Conservation (phyloP, 2,888 invertebrate genomes). For the Heliconius ismenius region DNA sequence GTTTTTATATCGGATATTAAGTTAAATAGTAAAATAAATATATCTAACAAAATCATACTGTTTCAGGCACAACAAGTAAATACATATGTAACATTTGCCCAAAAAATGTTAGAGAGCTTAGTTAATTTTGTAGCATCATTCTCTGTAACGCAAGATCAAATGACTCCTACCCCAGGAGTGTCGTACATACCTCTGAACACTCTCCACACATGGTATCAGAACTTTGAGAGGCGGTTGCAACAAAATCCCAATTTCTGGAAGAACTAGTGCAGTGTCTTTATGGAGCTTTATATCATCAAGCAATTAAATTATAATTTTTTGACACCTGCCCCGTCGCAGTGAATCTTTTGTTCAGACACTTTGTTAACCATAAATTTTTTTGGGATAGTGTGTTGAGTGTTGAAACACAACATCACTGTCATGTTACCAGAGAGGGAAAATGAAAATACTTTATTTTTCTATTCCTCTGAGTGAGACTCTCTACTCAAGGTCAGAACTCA, state of each 20-base stretch:
- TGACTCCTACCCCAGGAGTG: conserved; percentile 89
- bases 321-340: too few relatives aligned
- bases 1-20: too few relatives aligned
- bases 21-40: too few relatives aligned
- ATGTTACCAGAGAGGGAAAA: background rate
- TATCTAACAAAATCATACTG: conserved; percentile 5
- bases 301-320: background rate
- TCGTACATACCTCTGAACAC: conserved; percentile 93
- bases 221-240: conserved; percentile 92
- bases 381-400: background rate
- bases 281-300: background rate
- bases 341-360: background rate
- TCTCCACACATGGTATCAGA: conserved; percentile 96
- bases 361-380: background rate
- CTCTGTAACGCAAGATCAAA: conserved; percentile 89
- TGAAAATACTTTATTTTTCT: background rate
- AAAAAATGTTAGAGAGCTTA: conserved; percentile 96
- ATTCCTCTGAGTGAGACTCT: too few relatives aligned
- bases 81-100: conserved; percentile 86
- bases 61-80: conserved; percentile 68
- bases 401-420: background rate
- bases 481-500: too few relatives aligned
- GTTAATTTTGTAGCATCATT: conserved; percentile 96
- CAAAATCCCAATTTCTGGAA: conserved; percentile 98
- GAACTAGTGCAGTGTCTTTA: conserved; percentile 51